phyloP scores from a whole-genome alignment of 2,888 invertebrate genomes.

The Globia sparganii region DNA sequence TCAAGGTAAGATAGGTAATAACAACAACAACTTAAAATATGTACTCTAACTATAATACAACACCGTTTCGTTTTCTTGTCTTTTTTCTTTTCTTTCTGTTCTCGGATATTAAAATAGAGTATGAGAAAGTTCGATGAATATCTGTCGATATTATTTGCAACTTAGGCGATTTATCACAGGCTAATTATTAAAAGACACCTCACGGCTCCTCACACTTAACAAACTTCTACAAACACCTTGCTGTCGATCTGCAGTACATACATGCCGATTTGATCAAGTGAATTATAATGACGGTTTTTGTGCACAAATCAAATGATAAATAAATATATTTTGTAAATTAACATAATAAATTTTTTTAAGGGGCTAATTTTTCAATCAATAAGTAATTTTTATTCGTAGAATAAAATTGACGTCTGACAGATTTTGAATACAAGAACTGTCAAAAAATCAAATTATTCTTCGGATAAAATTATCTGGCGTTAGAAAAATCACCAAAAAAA shows the following conservation, averaged over 20 bases:
- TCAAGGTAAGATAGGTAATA: slow-evolving; percentile 33
- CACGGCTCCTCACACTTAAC: neutral
- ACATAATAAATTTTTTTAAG: too few species aligned
- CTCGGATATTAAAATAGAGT: slow-evolving; percentile 43
- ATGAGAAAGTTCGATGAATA: neutral
- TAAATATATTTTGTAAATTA: too few species aligned
- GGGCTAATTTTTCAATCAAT: too few species aligned
- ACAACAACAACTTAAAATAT: slow-evolving; percentile 58
- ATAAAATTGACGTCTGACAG: too few species aligned
- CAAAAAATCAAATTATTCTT: too few species aligned
- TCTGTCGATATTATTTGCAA: slow-evolving; percentile 4
- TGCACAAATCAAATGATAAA: neutral
- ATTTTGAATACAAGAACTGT: too few species aligned
- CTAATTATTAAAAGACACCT: neutral
- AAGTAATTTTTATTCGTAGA: too few species aligned
- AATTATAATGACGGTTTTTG: neutral
- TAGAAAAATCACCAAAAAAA: too few species aligned
- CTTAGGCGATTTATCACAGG: slow-evolving; percentile 22
- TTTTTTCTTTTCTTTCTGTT: slow-evolving; percentile 34
- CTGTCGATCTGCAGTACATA: neutral
- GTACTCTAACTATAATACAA: slow-evolving; percentile 26
- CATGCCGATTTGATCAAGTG: neutral
- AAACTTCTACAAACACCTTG: neutral
- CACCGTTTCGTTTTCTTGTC: slow-evolving; percentile 35
- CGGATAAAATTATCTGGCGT: too few species aligned